These are phyloP conservation scores for Drosophila parabipectinata DNA, from an alignment of 1,140 invertebrate species.

Conservation along the genomic window DNA sequence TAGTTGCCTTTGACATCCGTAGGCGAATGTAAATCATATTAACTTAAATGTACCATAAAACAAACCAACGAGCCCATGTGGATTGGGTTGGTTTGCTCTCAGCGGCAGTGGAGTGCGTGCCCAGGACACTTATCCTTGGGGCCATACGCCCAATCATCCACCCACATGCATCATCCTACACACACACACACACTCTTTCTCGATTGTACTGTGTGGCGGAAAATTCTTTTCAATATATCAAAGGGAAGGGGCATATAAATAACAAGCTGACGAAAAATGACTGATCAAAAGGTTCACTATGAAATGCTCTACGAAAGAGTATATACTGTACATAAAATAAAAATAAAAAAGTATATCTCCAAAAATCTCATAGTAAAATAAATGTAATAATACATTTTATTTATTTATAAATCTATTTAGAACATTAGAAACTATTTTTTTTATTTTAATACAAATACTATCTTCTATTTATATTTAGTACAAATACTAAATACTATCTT, in stretches of 20 bases:
- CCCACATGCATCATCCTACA: constrained; percentile 1
- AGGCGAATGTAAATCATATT: constrained; percentile 79
- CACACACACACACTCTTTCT: constrained; percentile 48
- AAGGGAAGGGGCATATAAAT: constrained; percentile 59
- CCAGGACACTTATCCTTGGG: constrained; percentile 55
- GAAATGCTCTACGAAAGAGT: constrained; percentile 2
- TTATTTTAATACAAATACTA: too few species aligned
- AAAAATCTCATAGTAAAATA: too few species aligned
- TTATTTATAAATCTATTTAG: too few species aligned
- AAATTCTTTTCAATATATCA: constrained; percentile 79
- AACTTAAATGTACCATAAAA: constrained; percentile 76
- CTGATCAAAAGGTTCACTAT: neutral
- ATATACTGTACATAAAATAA: too few species aligned
- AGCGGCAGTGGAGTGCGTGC: constrained; percentile 21
- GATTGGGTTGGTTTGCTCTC: constrained; percentile 34
- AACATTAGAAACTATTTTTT: too few species aligned
- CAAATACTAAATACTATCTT: too few species aligned
- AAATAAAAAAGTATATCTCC: too few species aligned
- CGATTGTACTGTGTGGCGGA: constrained; percentile 62
- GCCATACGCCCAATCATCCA: constrained; percentile 8
- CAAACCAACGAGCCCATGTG: constrained; percentile 47
- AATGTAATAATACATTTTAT: too few species aligned
- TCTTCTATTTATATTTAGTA: too few species aligned
- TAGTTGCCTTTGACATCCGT: constrained; percentile 62
- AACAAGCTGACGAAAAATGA: constrained; percentile 24